Conservation (phyloP, 2,797 vertebrate species). For the Eurystomus glaucurus region DNA sequence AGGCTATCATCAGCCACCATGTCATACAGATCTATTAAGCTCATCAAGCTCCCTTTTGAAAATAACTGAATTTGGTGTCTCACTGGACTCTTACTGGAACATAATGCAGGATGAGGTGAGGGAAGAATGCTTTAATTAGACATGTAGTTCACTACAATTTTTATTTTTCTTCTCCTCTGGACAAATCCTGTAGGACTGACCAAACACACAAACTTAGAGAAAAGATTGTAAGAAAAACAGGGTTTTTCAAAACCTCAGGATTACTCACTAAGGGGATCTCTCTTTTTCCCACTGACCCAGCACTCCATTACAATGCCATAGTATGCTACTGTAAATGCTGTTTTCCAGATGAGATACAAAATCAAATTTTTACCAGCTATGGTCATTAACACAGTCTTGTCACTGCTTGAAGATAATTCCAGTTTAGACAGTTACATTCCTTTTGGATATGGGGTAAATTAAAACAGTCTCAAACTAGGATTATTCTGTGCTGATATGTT, state of each 20-base stretch:
- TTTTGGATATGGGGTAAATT: conserved; percentile 29
- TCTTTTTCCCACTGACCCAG: not conserved
- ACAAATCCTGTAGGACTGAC: not conserved
- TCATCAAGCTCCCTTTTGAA: not conserved
- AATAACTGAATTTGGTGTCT: not conserved
- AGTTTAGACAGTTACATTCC: conserved; percentile 25
- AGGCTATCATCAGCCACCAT: not conserved
- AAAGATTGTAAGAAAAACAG: not conserved
- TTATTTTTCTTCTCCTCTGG: not conserved
- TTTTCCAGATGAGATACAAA: conserved; percentile 30
- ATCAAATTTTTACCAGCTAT: conserved; percentile 47
- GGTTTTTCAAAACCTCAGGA: not conserved
- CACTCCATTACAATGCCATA: not conserved
- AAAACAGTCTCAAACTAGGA: conserved; percentile 41
- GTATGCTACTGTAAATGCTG: not conserved
- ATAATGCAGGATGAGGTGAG: not conserved
- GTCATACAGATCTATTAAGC: not conserved
- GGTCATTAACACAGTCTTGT: not conserved
- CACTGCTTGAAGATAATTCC: not conserved
- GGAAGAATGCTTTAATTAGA: not conserved
- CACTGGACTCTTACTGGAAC: not conserved
- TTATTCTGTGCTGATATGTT: conserved; percentile 43
- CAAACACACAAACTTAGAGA: not conserved
- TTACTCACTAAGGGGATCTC: not conserved
- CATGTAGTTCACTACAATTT: not conserved